These are phyloP conservation scores for Tupaia chinensis DNA, from an alignment of 2,113 vertebrate species.

Conservation along the genomic window DNA sequence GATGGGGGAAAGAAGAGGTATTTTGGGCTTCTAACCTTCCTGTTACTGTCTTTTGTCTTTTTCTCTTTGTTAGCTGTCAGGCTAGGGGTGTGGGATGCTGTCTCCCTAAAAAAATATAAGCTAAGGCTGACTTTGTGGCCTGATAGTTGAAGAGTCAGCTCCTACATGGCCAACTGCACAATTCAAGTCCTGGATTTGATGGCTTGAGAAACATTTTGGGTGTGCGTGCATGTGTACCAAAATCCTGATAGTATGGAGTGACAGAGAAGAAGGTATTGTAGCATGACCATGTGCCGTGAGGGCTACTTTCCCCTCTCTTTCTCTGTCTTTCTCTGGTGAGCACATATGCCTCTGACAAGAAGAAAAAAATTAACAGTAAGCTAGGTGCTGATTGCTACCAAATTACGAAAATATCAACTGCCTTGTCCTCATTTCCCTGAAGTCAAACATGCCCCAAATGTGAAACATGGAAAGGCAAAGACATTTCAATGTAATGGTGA, in stretches of 20 bases:
- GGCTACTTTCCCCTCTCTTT: no score
- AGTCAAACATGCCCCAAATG: slow-evolving; percentile 10
- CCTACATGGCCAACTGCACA: no score
- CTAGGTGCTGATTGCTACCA: background rate
- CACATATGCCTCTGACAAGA: no score
- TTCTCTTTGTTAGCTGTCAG: background rate
- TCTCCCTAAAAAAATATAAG: slow-evolving; percentile 15
- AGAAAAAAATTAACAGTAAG: background rate
- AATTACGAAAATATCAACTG: slow-evolving; percentile 42
- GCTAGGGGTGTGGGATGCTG: background rate
- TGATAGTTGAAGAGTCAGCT: no score
- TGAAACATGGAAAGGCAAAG: slow-evolving; percentile 64
- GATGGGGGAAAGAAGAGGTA: background rate
- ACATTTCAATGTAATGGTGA: slow-evolving; percentile 52
- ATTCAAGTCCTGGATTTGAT: no score
- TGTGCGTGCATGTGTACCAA: no score
- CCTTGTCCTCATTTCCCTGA: slow-evolving; percentile 44
- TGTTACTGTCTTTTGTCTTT: background rate
- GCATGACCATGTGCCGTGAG: no score
- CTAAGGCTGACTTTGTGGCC: background rate
- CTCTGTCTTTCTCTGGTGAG: no score
- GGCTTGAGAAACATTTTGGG: no score
- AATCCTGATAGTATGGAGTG: no score
- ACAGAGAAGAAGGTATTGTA: no score
- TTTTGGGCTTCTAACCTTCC: background rate